Base-by-base conservation (phyloP, 2,888 invertebrate genomes). In the Sinotaia quadrata region DNA sequence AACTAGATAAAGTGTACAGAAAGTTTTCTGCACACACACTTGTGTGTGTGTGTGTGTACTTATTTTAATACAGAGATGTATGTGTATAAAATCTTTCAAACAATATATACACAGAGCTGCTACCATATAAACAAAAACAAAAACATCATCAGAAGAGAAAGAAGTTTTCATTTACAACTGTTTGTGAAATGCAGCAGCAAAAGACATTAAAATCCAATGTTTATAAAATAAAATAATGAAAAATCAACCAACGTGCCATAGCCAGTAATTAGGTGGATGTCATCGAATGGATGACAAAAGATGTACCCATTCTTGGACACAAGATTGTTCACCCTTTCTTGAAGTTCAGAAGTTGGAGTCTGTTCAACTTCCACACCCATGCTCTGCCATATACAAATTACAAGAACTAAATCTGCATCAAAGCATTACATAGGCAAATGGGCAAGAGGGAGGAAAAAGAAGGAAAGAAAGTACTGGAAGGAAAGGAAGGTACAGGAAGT, bases 221-320 rank as follows among this genome's bases (percentile, higher is more conserved):
- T 27, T 49, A 0, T 18, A 41, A n/a, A n/a, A n/a, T n/a, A n/a
- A n/a, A n/a, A n/a, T n/a, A n/a, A n/a, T n/a, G n/a, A n/a, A 54
- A 18, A 2, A 1, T 54, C 21, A 29, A 47, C 56, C 15, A 52
- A 75, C 75, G 72, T 74, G 24, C 66, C 69, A 62, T 71, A 66
- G 24, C 82, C 86, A 29, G 81, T 75, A 3, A 86, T 81, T 5
- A 85, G 77, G 36, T 73, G 68, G 18, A 73, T 67, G 71, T 87
- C 87, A 75, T 87, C 84, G 75, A 83, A 85, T 1, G 87, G 77
- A 65, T 87, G 84, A 41, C 83, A 72, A 36, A 73, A 82, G n/a
- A 79, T 57, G 68, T 72, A 78, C 49, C 79, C 80, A 27, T 79
- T 62, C 36, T 78, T 74, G 24, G 72, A 68, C 47, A 80, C 79